Base-by-base conservation (phyloP, 2,113 vertebrate species). In the Cinclus cinclus region DNA sequence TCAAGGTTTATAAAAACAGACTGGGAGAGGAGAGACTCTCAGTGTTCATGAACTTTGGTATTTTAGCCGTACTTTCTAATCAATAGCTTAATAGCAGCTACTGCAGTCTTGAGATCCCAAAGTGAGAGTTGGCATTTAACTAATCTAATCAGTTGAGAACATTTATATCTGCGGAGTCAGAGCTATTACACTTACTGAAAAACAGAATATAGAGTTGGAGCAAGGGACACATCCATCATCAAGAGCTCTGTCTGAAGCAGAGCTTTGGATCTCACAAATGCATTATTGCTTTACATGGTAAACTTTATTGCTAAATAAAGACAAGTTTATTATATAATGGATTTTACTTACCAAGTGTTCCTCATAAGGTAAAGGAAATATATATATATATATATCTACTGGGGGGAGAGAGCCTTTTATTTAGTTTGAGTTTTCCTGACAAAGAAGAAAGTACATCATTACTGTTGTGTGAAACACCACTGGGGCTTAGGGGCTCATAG, bases 81-180 rank as follows among this genome's bases (percentile, higher is more conserved):
- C 89, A 87, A 94, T 91, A 95, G 11, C 50, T 82, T 92, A 90
- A 94, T 89, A 90, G 58, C 65, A 95, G 60, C 81, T 78, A 59
- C 58, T 81, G 84, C 75, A 95, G 90, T 56, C 52, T 64, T 28
- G 28, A 90, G 83, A 81, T 94, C 58, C 84, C 86, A 89, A 82
- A 95, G 86, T 92, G 92, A 92, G 77, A 92, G 31, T 0, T 97
- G 94, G 69, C 89, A 95, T 95, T 97, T 97, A 88, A 63, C 68
- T 96, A 89, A 94, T 85, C 59, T 92, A 89, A 92, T 96, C 88
- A 83, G 53, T 15, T 73, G 35, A 92, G 89, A 96, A 77, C 83
- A 56, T 92, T 95, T 56, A 87, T 88, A 92, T 92, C 47, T 0
- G 2, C 89, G 64, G 67, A 95, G 56, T 93, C 56, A 92, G 80